Evolutionary conservation across 2,888 invertebrate genomes (phyloP), one percentile per base, ranked within the genome.

Genomic region (Aphelenchoides bicaudatus): DNA sequence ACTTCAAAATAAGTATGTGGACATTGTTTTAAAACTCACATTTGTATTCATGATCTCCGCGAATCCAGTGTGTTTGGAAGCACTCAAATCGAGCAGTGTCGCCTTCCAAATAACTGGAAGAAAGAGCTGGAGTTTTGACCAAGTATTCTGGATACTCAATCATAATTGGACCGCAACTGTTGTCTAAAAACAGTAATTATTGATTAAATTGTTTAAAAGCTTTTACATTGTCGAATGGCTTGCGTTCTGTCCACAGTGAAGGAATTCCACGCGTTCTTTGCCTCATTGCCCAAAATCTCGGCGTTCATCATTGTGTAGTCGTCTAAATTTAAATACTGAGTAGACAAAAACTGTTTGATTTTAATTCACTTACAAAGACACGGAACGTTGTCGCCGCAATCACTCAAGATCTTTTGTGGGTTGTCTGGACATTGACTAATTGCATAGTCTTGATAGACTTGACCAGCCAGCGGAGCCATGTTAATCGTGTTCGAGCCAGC

Each of bases 131-230:
- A 5, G 70, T 73, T 55, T 76, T 76, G 62, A 69, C 71, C 46
- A 68, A 48, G 50, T 68, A 68, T 50, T 68, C 68, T 8, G 68
- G 76, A 48, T 76, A 76, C 50, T 76, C 76, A 52, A 76, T 78
- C 59, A 74, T 76, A 60, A 76, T 78, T 25, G 73, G 72, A 23
- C 76, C 76, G 51, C 76, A 76, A 39, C 70, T 70, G 65, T 76
- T 76, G 61, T 76, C 73, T 75, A 57, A 38, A 71, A 66, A 2
- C n/a, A n/a, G n/a, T n/a, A n/a, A 6, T 5, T 23, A n/a, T 2
- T 29, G 8, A 6, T 48, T 8, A 5, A 21, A 29, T 48, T 16
- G 28, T 48, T 29, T 16, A 5, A 8, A 8, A 10, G 8, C n/a
- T 50, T 68, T 62, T 43, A 75, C 75, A 75, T 34, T 67, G 65